Evolutionary conservation across 1,140 invertebrate genomes (phyloP).

Genomic region (Macrocentrus cingulum): DNA sequence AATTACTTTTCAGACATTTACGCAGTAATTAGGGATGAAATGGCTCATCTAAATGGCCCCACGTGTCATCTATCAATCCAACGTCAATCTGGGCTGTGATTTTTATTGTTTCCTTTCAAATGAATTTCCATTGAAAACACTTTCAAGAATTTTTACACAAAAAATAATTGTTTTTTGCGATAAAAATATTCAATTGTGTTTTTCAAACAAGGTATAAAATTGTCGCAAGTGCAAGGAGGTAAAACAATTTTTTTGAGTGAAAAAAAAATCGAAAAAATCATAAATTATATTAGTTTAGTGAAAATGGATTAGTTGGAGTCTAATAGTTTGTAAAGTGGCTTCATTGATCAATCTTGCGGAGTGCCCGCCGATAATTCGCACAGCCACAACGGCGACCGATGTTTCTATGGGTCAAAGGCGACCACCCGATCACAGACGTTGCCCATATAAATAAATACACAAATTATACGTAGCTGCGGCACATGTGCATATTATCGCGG

Average conservation of each 20-base stretch:
- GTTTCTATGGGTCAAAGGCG: constrained; percentile 18
- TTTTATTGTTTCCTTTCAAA: not conserved
- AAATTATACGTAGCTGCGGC: constrained; percentile 12
- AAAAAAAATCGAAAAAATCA: too few relatives aligned
- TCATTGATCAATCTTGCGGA: constrained; percentile 24
- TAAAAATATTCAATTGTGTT: too few relatives aligned
- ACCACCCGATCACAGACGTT: not conserved
- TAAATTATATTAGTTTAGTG: too few relatives aligned
- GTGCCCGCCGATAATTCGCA: constrained; percentile 12
- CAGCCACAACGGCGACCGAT: constrained; percentile 16
- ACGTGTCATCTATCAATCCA: constrained; percentile 36
- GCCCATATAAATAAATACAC: constrained; percentile 28
- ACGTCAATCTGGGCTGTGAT: not conserved
- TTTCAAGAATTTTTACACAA: too few relatives aligned
- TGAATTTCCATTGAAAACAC: too few relatives aligned
- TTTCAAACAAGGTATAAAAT: too few relatives aligned
- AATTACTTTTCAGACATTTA: constrained; percentile 53
- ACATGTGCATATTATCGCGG: not conserved
- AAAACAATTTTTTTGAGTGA: too few relatives aligned
- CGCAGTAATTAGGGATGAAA: constrained; percentile 52
- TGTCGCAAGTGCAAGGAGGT: too few relatives aligned
- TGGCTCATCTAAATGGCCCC: constrained; percentile 49
- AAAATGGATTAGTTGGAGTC: not conserved
- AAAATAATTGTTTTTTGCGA: too few relatives aligned
- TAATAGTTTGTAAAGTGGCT: constrained; percentile 20